phyloP scores from a whole-genome alignment of 1,140 invertebrate genomes.

The Charaxes varanes region DNA sequence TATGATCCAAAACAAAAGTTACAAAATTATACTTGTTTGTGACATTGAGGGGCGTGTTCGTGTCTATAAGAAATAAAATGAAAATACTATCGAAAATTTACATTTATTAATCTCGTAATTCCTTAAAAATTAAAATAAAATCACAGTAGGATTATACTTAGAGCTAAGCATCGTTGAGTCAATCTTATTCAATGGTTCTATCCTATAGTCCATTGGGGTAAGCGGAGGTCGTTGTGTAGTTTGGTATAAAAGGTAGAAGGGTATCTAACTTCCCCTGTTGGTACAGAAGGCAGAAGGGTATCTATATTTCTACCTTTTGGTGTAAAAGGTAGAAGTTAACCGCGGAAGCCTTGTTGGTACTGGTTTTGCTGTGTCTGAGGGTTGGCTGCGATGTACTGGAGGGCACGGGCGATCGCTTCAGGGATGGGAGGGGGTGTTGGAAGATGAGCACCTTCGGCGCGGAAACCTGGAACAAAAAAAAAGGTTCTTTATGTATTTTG shows the following conservation, averaged over 20 bases:
- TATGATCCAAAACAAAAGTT: too few relatives aligned
- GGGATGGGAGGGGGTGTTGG: conserved; percentile 81
- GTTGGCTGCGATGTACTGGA: conserved; percentile 73
- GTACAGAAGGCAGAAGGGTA: too few relatives aligned
- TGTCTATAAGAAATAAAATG: too few relatives aligned
- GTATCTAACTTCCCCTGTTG: too few relatives aligned
- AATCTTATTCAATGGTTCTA: conserved; percentile 10
- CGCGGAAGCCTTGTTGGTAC: conserved; percentile 35
- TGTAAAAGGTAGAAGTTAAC: conserved; percentile 29
- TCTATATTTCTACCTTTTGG: too few relatives aligned
- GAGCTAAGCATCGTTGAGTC: conserved; percentile 28
- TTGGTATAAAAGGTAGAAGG: too few relatives aligned
- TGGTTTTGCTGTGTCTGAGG: conserved; percentile 36
- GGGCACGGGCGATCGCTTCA: conserved; percentile 76
- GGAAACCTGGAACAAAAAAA: conserved; percentile 66
- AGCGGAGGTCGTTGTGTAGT: conserved; percentile 4
- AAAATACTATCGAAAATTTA: too few relatives aligned
- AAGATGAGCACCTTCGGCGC: conserved; percentile 76
- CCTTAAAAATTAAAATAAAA: conserved; percentile 54
- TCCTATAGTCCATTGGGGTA: not conserved
- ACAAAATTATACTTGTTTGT: too few relatives aligned
- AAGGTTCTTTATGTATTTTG: too few relatives aligned
- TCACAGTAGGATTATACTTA: conserved; percentile 58
- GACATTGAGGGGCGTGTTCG: too few relatives aligned
- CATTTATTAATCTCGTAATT: conserved; percentile 32